Evolutionary conservation across 2,888 invertebrate species (phyloP), one percentile per base, ranked within the genome.

Genomic region (Aporophyla nigra): DNA sequence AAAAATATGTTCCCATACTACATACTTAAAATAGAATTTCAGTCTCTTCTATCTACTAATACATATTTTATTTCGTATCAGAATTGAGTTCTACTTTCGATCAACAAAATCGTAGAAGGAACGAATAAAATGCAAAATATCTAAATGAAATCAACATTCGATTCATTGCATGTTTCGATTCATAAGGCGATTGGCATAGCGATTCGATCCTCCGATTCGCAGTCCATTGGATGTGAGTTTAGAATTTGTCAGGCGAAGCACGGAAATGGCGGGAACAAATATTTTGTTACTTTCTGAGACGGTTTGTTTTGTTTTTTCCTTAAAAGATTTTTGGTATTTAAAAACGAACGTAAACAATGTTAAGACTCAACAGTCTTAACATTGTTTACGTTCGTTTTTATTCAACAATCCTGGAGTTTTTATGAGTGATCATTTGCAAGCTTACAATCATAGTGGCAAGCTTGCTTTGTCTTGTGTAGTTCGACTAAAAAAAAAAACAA

Each of bases 121-220:
- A 74, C 72, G 86, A 85, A 86, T 88, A 87, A 82, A 82, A 86
- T 83, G 73, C 79, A 59, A 86, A 86, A 80, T 79, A 87, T 85
- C 82, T 80, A 87, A 88, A 89, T 87, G 84, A 86, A 90, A 89
- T 88, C 90, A 87, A 85, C 82, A 79, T 85, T 86, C 82, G 83
- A 82, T 83, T 88, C 78, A 88, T 84, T 75, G 74, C 66, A 83
- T 81, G 85, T 81, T 83, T 85, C 82, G 83, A 84, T 86, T 88
- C 88, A 83, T 87, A 79, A 76, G 81, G 83, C 85, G 87, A 87
- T 87, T 87, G 83, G 86, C 77, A 79, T 85, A 68, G 74, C 76
- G 82, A 86, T 90, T 85, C 82, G 80, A 88, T 89, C 83, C 85
- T 71, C 75, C 82, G 84, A 86, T 85, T 89, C 74, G 73, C 81